These are phyloP conservation scores for Diogma glabrata DNA, from an alignment of 2,888 invertebrate genomes.

Conservation along the genomic window DNA sequence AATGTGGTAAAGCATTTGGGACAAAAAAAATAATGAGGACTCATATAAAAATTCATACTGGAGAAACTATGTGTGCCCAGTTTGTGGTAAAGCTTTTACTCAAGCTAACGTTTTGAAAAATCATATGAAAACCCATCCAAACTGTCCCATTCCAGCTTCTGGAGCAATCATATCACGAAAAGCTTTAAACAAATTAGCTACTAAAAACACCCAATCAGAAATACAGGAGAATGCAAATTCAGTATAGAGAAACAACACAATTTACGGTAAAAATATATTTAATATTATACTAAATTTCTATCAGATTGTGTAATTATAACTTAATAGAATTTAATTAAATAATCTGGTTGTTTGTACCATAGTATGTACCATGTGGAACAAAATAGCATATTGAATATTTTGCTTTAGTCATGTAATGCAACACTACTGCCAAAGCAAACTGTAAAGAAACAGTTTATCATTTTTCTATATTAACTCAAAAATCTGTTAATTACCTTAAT, in stretches of 20 bases:
- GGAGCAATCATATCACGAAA: constrained; percentile 12
- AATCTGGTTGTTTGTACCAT: not conserved
- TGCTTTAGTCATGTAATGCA: not conserved
- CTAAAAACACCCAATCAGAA: not conserved
- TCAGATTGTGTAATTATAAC: not conserved
- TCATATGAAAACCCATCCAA: constrained; percentile 15
- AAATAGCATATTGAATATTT: no score
- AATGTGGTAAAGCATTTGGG: constrained; percentile 14
- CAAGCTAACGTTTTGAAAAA: constrained; percentile 13
- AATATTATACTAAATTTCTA: not conserved
- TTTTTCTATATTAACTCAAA: not conserved
- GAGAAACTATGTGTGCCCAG: constrained; percentile 13
- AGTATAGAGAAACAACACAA: no score
- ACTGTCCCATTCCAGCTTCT: constrained; percentile 12
- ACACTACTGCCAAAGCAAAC: constrained; percentile 32
- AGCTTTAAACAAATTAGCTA: constrained; percentile 1
- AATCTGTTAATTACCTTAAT: constrained; percentile 35
- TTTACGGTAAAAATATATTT: no score
- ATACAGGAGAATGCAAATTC: no score
- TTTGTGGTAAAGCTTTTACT: constrained; percentile 14
- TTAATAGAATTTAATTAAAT: not conserved
- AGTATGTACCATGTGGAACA: no score
- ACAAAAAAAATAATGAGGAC: constrained; percentile 10
- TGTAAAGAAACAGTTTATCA: not conserved
- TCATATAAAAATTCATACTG: constrained; percentile 15